Percentiles rank a stretch among this genome's conserved stretches.
phyloP scores from a whole-genome alignment of 2,797 vertebrate genomes.

The Bradypodion pumilum region DNA sequence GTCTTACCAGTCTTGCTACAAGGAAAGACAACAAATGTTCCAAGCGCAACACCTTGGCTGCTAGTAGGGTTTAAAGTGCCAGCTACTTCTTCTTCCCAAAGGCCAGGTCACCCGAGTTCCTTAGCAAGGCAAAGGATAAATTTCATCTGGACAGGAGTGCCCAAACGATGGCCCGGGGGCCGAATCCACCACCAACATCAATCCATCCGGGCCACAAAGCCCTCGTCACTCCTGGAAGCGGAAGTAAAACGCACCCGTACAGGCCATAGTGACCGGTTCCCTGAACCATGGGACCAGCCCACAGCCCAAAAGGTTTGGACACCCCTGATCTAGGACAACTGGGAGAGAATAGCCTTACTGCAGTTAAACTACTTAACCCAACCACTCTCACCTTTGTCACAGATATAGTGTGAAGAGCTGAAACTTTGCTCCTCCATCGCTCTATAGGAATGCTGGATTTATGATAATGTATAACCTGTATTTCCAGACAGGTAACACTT shows the following conservation, averaged over 20 bases:
- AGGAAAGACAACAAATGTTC: slow-evolving; percentile 5
- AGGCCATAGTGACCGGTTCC: too few relatives aligned
- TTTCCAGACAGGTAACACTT: neutral
- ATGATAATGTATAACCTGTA: neutral
- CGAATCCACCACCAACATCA: too few relatives aligned
- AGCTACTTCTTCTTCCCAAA: neutral
- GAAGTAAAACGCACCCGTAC: too few relatives aligned
- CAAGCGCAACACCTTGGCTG: slow-evolving; percentile 32
- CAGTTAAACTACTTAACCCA: neutral
- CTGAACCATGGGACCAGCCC: too few relatives aligned
- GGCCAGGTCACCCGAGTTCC: neutral
- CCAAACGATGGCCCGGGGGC: too few relatives aligned
- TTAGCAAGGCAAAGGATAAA: neutral
- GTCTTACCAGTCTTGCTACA: slow-evolving; percentile 1
- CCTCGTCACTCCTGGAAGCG: too few relatives aligned
- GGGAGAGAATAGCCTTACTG: neutral
- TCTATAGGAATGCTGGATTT: neutral
- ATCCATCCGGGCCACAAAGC: too few relatives aligned
- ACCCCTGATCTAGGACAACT: neutral
- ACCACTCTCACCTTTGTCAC: neutral
- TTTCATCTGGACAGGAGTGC: neutral
- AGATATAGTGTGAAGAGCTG: neutral
- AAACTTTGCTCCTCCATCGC: neutral
- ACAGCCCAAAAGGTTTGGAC: too few relatives aligned
- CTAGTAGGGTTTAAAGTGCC: slow-evolving; percentile 10